A percentile compares a stretch with the other conserved stretches of the same genome.
Conservation (phyloP, 2,888 invertebrate genomes). For the Sepioteuthis lessoniana region DNA sequence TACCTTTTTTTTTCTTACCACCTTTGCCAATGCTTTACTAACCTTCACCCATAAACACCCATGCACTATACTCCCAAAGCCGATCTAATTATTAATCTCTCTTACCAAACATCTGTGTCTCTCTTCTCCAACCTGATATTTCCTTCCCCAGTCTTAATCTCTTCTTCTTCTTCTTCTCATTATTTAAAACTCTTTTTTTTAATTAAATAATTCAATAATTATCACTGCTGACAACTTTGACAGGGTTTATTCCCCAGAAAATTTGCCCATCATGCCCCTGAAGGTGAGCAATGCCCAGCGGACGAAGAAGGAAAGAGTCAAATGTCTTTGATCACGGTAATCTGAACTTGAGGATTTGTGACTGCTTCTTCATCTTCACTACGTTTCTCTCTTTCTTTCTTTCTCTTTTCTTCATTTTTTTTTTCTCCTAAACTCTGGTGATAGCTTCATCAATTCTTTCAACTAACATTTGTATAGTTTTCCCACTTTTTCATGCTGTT, state of each 20-base stretch:
- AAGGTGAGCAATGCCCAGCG: constrained; percentile 36
- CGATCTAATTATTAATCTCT: background rate
- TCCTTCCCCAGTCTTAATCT: background rate
- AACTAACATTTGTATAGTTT: background rate
- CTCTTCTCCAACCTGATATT: background rate
- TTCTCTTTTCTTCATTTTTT: background rate
- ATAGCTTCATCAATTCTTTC: constrained; percentile 34
- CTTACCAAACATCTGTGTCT: background rate
- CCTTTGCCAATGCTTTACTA: too few relatives aligned
- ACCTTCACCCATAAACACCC: background rate
- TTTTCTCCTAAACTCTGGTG: background rate
- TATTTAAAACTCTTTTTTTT: background rate
- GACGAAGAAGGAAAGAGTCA: constrained; percentile 40
- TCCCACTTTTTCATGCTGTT: background rate
- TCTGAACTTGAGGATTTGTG: constrained; percentile 39
- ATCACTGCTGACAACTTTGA: constrained; percentile 25
- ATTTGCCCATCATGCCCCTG: constrained; percentile 45
- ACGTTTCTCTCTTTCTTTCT: background rate
- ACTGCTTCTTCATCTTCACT: constrained; percentile 38
- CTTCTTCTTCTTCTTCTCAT: background rate
- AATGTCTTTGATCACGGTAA: constrained; percentile 44
- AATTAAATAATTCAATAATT: constrained; percentile 15
- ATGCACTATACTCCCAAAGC: background rate
- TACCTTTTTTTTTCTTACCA: background rate
- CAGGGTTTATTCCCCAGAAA: constrained; percentile 47